phyloP scores from a whole-genome alignment of 2,888 invertebrate genomes.

The Litoditis marina region DNA sequence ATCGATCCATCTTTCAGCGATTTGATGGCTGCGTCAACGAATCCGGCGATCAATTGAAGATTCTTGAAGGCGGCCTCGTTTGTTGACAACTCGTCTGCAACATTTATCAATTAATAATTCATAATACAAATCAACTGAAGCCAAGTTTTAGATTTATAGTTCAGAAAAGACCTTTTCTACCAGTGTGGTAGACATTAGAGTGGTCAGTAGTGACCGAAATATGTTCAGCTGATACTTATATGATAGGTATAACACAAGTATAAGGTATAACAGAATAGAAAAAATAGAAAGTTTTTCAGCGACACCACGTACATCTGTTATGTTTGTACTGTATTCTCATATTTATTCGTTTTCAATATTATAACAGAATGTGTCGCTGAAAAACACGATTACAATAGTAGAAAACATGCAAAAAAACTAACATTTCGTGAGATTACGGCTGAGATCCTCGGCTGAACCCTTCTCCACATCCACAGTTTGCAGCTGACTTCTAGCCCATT shows the following conservation, averaged over 20 bases:
- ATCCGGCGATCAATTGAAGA: slow-evolving; percentile 19
- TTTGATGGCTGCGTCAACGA: slow-evolving; percentile 19
- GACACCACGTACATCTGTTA: too few species aligned
- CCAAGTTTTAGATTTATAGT: too few species aligned
- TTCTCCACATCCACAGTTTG: slow-evolving; percentile 10
- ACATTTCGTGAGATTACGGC: slow-evolving; percentile 33
- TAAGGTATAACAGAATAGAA: too few species aligned
- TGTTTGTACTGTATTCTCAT: too few species aligned
- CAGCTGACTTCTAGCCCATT: slow-evolving; percentile 27
- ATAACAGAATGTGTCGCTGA: too few species aligned
- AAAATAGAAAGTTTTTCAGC: too few species aligned
- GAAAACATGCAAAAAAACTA: not conserved
- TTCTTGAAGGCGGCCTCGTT: slow-evolving; percentile 28
- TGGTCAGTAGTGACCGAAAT: not conserved
- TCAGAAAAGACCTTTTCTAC: too few species aligned
- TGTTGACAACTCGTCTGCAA: slow-evolving; percentile 35
- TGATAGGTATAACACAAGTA: not conserved
- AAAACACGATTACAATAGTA: too few species aligned
- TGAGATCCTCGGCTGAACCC: slow-evolving; percentile 30
- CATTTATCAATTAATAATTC: not conserved
- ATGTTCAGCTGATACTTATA: not conserved
- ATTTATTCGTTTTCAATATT: too few species aligned
- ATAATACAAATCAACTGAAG: too few species aligned
- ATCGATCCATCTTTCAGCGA: slow-evolving; percentile 12
- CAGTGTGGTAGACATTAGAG: not conserved